phyloP scores from a whole-genome alignment of 1,140 invertebrate species.

The Achatina immaculata region DNA sequence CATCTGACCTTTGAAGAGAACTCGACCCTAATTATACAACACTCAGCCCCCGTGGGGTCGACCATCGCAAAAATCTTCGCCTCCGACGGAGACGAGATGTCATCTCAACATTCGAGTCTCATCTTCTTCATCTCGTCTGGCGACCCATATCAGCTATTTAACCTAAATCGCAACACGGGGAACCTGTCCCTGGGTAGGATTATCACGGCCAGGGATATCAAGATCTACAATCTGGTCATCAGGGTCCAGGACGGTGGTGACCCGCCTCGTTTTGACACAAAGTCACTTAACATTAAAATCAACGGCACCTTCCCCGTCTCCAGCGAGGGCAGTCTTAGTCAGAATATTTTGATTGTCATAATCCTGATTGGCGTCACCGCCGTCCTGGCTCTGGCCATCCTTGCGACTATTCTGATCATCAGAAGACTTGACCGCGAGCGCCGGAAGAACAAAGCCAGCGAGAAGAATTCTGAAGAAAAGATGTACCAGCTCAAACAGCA shows the following conservation, averaged over 20 bases:
- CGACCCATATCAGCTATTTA: slow-evolving; percentile 53
- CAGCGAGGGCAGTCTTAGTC: not conserved
- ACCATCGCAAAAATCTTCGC: slow-evolving; percentile 53
- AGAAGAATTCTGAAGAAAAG: slow-evolving; percentile 39
- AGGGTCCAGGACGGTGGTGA: slow-evolving; percentile 55
- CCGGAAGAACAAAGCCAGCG: slow-evolving; percentile 15
- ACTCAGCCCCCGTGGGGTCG: slow-evolving; percentile 41
- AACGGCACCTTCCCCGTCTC: slow-evolving; percentile 33
- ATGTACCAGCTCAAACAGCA: slow-evolving; percentile 43
- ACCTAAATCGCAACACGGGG: slow-evolving; percentile 52
- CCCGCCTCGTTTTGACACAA: slow-evolving; percentile 30
- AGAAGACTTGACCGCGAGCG: slow-evolving; percentile 40
- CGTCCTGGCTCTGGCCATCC: slow-evolving; percentile 41
- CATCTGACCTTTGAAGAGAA: slow-evolving; percentile 56
- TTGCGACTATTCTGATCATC: slow-evolving; percentile 44
- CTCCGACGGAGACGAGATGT: slow-evolving; percentile 51
- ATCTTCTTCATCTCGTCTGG: slow-evolving; percentile 46
- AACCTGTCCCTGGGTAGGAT: slow-evolving; percentile 49
- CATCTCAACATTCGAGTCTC: slow-evolving; percentile 28
- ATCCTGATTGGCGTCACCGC: slow-evolving; percentile 43
- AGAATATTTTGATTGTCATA: slow-evolving; percentile 47
- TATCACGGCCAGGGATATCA: slow-evolving; percentile 48
- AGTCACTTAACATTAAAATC: slow-evolving; percentile 31
- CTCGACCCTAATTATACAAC: slow-evolving; percentile 50
- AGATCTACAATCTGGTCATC: slow-evolving; percentile 50